Evolutionary conservation across 1,140 invertebrate genomes (phyloP).

Genomic region (Lycorma delicatula): DNA sequence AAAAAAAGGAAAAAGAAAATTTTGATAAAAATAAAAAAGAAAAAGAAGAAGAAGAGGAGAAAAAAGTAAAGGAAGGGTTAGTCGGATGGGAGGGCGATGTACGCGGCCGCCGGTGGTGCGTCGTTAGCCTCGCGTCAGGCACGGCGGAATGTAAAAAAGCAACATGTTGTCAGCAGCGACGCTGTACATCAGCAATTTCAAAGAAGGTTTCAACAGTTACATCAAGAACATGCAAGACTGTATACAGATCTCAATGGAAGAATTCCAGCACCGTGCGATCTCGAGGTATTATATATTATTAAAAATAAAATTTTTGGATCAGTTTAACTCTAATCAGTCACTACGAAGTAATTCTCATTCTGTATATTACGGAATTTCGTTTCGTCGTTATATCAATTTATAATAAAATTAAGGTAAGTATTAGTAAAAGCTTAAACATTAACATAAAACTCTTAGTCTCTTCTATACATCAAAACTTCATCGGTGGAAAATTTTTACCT

Average conservation of each 20-base stretch:
- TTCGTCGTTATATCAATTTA: no score
- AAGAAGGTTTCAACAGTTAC: conserved; percentile 28
- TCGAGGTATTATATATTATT: conserved; percentile 4
- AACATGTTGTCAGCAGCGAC: conserved; percentile 22
- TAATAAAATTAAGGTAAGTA: no score
- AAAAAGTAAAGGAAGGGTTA: not conserved
- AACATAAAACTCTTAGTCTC: no score
- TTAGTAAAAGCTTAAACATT: no score
- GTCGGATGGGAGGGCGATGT: conserved; percentile 41
- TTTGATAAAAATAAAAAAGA: not conserved
- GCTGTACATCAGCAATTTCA: conserved; percentile 31
- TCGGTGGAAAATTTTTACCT: no score
- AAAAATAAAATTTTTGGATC: no score
- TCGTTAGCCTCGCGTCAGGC: conserved; percentile 60
- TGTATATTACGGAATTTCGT: no score
- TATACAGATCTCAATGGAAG: not conserved
- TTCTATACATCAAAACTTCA: no score
- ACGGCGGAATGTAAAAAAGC: conserved; percentile 34
- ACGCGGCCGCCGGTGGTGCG: conserved; percentile 63
- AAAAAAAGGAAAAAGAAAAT: not conserved
- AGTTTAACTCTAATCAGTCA: no score
- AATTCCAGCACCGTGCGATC: not conserved
- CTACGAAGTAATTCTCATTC: no score
- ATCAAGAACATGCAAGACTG: conserved; percentile 27
- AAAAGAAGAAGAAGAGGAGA: not conserved